Evolutionary conservation across 2,797 vertebrate genomes (phyloP).

Genomic region (Crenichthys baileyi): DNA sequence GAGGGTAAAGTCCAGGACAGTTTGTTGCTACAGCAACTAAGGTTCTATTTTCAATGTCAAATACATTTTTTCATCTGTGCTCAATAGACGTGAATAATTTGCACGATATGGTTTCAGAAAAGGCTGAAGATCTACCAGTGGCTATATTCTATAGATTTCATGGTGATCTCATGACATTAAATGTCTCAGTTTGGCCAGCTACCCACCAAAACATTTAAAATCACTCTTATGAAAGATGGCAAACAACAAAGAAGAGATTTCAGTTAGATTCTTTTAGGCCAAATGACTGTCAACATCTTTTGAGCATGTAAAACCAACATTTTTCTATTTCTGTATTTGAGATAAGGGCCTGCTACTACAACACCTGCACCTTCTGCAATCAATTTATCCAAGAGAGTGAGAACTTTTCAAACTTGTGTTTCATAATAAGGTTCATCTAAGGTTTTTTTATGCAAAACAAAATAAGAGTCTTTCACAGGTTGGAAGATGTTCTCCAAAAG

Average conservation of each 20-base stretch:
- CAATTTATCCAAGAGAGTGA: not conserved
- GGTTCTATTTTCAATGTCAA: constrained; percentile 4
- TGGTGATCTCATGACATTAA: not conserved
- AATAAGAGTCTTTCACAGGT: not conserved
- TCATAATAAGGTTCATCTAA: constrained; percentile 20
- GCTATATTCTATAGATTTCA: not conserved
- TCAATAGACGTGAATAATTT: not conserved
- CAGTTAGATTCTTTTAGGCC: not conserved
- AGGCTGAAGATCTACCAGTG: not conserved
- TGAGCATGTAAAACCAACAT: not conserved
- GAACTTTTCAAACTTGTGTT: constrained; percentile 3
- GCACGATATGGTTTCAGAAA: not conserved
- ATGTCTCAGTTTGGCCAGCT: not conserved
- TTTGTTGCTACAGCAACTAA: constrained; percentile 5
- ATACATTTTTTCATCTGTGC: not conserved
- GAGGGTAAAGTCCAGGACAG: constrained; percentile 21
- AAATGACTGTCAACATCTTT: not conserved
- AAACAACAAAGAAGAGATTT: not conserved
- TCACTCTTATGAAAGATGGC: not conserved
- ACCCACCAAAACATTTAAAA: not conserved
- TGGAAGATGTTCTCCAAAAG: not conserved
- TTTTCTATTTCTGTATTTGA: not conserved
- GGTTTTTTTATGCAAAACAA: not conserved
- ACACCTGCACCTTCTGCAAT: not conserved
- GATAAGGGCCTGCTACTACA: not conserved